Percentiles rank a stretch among this genome's conserved stretches.
Conservation (phyloP, 2,113 vertebrate species). For the Bufo gargarizans region DNA sequence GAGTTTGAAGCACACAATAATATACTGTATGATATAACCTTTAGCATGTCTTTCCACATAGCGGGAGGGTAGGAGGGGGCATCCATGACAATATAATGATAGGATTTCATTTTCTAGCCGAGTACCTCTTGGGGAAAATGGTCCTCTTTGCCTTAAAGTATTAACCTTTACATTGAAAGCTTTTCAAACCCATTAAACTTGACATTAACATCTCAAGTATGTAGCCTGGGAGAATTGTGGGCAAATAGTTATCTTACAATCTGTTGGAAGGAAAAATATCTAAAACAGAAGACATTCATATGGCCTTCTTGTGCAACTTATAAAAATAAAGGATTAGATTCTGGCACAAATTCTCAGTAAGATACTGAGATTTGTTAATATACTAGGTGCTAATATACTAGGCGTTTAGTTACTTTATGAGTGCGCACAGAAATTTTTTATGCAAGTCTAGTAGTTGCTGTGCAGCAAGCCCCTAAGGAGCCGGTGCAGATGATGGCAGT, state of each 20-base stretch:
- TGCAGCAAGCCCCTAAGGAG: too few species aligned
- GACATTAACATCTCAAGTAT: neutral
- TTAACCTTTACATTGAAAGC: slow-evolving; percentile 29
- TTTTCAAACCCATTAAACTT: slow-evolving; percentile 29
- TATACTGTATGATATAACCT: neutral
- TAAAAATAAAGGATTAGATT: neutral
- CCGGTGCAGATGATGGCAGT: too few species aligned
- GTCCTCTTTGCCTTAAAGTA: slow-evolving; percentile 14
- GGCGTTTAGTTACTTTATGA: too few species aligned
- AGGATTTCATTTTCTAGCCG: slow-evolving; percentile 7
- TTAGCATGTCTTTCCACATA: neutral
- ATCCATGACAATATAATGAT: slow-evolving; percentile 28
- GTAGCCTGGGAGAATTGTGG: neutral
- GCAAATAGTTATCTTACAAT: neutral
- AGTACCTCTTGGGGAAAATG: slow-evolving; percentile 3
- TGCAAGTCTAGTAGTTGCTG: too few species aligned
- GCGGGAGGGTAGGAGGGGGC: neutral
- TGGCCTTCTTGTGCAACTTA: neutral
- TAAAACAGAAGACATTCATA: neutral
- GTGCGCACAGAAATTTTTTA: too few species aligned
- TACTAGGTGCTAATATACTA: neutral
- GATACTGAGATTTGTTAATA: too few species aligned
- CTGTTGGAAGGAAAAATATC: neutral
- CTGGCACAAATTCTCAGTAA: too few species aligned
- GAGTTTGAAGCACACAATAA: neutral